Evolutionary conservation across 2,797 vertebrate genomes (phyloP), one percentile per base, ranked within the genome.

Genomic region (Clarias laeviceps): DNA sequence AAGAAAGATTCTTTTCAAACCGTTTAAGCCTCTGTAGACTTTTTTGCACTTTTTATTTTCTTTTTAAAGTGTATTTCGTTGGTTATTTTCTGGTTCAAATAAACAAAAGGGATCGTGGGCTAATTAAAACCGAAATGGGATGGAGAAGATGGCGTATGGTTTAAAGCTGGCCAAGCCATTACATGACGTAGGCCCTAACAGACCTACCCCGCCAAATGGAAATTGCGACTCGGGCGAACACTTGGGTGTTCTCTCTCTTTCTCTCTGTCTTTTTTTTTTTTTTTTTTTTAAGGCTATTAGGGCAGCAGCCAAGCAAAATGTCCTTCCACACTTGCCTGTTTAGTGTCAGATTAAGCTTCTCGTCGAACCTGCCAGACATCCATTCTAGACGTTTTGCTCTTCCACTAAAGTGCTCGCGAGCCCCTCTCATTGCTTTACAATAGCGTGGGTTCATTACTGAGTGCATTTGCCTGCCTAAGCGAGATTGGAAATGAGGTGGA

Each of bases 291-390:
- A 87, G 89, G 90, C 82, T 89, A 92, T 93, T 93, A 92, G 89
- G 86, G 90, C 89, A 86, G 88, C 90, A 91, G 90, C 91, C 92
- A 93, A 91, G 88, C 91, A 86, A 92, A 89, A 87, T 91, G 91
- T 93, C 91, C 91, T 92, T 91, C 90, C 87, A 85, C 91, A 89
- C 89, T 88, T 82, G 83, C 85, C 88, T 90, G 89, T 93, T 93
- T 91, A 92, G 89, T 89, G 86, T 88, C 86, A 83, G 89, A 91
- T 91, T 87, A 92, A 92, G 88, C 87, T 84, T 85, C 89, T 91
- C 59, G 59, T 54, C 66, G 61, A 90, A 90, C 76, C 85, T 84
- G 86, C 87, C 86, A 70, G 85, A 45, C 82, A 64, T 83, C 89
- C 86, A 82, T 87, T 90, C 72, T 74, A 81, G 82, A 73, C 69